Evolutionary conservation across 53 echinoderm and acorn worm genomes (phyloP), one percentile per base, ranked within the genome.

Genomic region (Temnopleurus reevesii): DNA sequence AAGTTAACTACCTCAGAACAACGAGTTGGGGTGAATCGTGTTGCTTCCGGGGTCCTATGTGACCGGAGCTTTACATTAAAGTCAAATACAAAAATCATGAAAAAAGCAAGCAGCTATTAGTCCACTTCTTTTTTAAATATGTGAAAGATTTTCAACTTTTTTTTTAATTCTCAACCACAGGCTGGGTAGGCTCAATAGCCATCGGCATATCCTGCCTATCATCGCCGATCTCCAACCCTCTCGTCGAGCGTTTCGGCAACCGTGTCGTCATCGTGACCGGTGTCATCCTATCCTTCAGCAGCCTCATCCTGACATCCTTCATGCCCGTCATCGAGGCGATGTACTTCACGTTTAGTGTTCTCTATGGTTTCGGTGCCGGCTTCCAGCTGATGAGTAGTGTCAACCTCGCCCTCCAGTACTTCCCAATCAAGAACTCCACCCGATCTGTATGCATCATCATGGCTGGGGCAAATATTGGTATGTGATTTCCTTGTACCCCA

Each of bases 111-210:
- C n/a, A n/a, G n/a, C n/a, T n/a, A n/a, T n/a, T n/a, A n/a, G n/a
- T n/a, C n/a, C n/a, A n/a, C n/a, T n/a, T n/a, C n/a, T n/a, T n/a
- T n/a, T n/a, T n/a, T n/a, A n/a, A n/a, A n/a, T n/a, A n/a, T n/a
- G n/a, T n/a, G n/a, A n/a, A n/a, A n/a, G n/a, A n/a, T 49, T 15
- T 49, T 9, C 49, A 49, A 9, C 49, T 49, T 49, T 12, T 49
- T 49, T 49, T 49, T 49, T 49, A 49, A 12, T 12, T 1, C 0
- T 12, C 9, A 49, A 1, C 23, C 8, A 4, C 21, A 96, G 96
- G 92, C 43, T 96, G 96, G 96, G 83, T 96, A 29, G 96, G 96
- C 26, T 96, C 95, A 24, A 84, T 96, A 56, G 95, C 95, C 49
- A 96, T 96, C 49, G 96, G 93, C 17, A 55, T 96, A 1, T 92